Evolutionary conservation across 1,140 invertebrate genomes (phyloP).

Genomic region (Saccostrea glomerata): DNA sequence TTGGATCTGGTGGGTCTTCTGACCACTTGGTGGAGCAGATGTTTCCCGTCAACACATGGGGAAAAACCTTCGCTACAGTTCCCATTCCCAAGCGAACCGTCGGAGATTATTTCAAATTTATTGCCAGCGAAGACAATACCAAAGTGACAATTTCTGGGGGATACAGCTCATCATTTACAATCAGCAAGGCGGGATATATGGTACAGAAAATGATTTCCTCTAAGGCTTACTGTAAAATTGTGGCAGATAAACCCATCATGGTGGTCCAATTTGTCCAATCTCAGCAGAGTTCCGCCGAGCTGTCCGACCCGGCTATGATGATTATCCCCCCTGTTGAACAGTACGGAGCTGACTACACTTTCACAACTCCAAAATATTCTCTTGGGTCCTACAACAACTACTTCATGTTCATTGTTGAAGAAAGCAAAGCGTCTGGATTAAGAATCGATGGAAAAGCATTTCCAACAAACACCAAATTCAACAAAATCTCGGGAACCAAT

Average conservation of each 20-base stretch:
- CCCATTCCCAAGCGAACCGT: constrained; percentile 60
- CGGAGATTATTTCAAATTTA: constrained; percentile 65
- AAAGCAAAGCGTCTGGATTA: constrained; percentile 55
- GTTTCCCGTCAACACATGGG: constrained; percentile 63
- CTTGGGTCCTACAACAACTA: constrained; percentile 59
- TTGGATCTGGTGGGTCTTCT: constrained; percentile 50
- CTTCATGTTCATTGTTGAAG: constrained; percentile 63
- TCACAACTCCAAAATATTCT: constrained; percentile 62
- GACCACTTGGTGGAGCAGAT: constrained; percentile 60
- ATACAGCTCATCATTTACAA: constrained; percentile 11
- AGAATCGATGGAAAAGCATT: constrained; percentile 53
- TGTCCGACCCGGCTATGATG: constrained; percentile 65
- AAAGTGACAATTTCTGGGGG: constrained; percentile 44
- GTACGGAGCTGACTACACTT: constrained; percentile 61
- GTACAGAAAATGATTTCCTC: constrained; percentile 45
- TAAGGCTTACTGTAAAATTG: constrained; percentile 21
- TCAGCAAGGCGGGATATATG: constrained; percentile 28
- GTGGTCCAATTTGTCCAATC: constrained; percentile 49
- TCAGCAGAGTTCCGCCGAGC: constrained; percentile 25
- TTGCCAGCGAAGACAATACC: constrained; percentile 62
- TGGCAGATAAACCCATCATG: constrained; percentile 47
- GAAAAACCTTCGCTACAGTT: constrained; percentile 61
- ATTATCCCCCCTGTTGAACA: constrained; percentile 56
- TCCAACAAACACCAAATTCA: constrained; percentile 44
- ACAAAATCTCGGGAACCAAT: constrained; percentile 53